Percentiles rank a stretch among this genome's conserved stretches.
Evolutionary conservation across 2,113 vertebrate genomes (phyloP).

Genomic region (Carlito syrichta): DNA sequence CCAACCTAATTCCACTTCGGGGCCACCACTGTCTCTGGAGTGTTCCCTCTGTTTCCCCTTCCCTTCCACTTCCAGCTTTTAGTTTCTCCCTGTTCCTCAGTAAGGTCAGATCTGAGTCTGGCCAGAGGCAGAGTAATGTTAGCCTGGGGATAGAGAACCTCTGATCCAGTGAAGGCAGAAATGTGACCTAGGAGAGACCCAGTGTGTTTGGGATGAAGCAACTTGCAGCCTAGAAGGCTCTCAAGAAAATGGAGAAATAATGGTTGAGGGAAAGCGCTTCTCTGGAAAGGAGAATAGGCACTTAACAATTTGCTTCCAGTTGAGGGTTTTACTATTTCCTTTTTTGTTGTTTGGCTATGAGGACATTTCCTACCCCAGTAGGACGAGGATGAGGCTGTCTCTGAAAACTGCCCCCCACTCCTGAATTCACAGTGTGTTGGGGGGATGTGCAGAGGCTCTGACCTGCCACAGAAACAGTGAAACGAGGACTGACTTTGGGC

Average conservation of each 20-base stretch:
- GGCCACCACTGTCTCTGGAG: neutral
- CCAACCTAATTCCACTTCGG: neutral
- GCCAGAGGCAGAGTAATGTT: neutral
- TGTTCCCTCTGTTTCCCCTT: neutral
- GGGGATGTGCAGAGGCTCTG: neutral
- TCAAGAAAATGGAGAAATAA: neutral
- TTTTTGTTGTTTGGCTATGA: neutral
- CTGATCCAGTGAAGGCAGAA: neutral
- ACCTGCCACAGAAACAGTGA: neutral
- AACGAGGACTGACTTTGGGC: neutral
- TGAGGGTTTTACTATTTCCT: neutral
- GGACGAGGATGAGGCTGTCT: neutral
- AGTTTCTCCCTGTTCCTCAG: neutral
- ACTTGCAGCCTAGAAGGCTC: neutral
- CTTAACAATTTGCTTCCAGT: neutral
- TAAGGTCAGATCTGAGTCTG: neutral
- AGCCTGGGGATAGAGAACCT: neutral
- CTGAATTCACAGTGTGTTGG: neutral
- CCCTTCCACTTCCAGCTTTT: constrained; percentile 17
- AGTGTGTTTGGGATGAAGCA: neutral
- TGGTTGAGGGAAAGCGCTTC: neutral
- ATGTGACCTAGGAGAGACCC: neutral
- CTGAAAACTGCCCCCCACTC: neutral
- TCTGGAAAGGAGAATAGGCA: neutral
- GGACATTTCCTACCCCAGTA: neutral